phyloP scores from a whole-genome alignment of 1,140 invertebrate species.

The Rhopalosiphum padi region DNA sequence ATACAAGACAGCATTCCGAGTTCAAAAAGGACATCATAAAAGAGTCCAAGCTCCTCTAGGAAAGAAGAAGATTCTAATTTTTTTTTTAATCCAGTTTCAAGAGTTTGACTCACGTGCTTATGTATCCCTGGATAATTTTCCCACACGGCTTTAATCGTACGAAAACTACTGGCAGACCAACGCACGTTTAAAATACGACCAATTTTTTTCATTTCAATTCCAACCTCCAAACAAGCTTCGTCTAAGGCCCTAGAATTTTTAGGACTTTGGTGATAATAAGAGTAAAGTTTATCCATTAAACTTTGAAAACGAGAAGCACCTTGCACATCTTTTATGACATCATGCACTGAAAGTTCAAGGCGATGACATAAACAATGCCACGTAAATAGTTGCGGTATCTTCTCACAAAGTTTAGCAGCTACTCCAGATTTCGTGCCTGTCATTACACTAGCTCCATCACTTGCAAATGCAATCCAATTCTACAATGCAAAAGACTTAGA shows the following conservation, averaged over 20 bases:
- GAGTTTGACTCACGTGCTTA: not conserved
- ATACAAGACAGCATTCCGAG: not conserved
- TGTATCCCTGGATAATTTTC: not conserved
- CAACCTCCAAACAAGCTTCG: not conserved
- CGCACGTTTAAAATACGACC: not conserved
- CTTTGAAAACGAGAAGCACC: not conserved
- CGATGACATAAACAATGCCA: too few relatives aligned
- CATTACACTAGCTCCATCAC: not conserved
- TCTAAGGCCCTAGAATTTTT: not conserved
- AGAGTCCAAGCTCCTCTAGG: constrained; percentile 3
- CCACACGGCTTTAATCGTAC: not conserved
- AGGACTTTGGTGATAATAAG: too few relatives aligned
- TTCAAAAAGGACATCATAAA: not conserved
- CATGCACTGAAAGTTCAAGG: not conserved
- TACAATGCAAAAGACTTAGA: not conserved
- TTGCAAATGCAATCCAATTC: not conserved
- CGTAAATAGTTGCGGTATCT: too few relatives aligned
- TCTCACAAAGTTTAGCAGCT: too few relatives aligned
- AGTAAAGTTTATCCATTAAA: constrained; percentile 3
- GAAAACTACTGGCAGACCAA: not conserved
- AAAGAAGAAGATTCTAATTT: constrained; percentile 13
- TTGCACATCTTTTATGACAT: not conserved
- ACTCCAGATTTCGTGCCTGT: too few relatives aligned
- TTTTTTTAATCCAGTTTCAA: not conserved
- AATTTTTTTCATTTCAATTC: constrained; percentile 7